Conservation (phyloP, 30 jellyfish, hydroid and myxozoan genomes). For the Aurelia sp. region DNA sequence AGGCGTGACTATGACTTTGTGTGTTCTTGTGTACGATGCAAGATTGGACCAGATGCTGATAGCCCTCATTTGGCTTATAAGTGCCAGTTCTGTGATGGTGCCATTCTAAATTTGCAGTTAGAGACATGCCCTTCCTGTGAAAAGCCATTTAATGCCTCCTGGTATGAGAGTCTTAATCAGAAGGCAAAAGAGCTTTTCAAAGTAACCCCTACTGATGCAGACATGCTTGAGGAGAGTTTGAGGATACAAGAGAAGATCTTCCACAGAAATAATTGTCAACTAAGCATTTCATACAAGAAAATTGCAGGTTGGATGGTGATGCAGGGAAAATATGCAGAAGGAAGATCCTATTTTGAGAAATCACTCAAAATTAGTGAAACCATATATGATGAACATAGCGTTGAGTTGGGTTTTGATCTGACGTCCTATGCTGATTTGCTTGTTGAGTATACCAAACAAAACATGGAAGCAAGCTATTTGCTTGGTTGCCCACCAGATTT, state of each 20-base stretch:
- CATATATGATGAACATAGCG: constrained; percentile 71
- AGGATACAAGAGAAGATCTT: constrained; percentile 47
- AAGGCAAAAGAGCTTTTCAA: not conserved
- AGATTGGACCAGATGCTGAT: constrained; percentile 17
- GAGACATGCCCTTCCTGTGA: constrained; percentile 22
- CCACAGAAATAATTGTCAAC: constrained; percentile 17
- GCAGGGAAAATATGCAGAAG: constrained; percentile 32
- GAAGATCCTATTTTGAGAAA: constrained; percentile 53
- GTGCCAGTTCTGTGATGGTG: constrained; percentile 50
- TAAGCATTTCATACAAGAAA: constrained; percentile 68
- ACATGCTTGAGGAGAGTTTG: constrained; percentile 9
- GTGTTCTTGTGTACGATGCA: constrained; percentile 78
- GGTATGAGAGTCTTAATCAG: constrained; percentile 10
- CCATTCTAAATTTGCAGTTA: not conserved
- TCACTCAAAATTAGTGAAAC: constrained; percentile 44
- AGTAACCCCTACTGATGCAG: too few relatives aligned
- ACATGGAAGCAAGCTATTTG: constrained; percentile 24
- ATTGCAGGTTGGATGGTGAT: constrained; percentile 64
- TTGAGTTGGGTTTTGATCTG: constrained; percentile 76
- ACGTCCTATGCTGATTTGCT: constrained; percentile 72
- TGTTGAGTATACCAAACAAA: constrained; percentile 39
- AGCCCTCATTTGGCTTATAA: not conserved
- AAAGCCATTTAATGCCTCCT: constrained; percentile 20
- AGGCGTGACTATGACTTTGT: constrained; percentile 67
- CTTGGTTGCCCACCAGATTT: constrained; percentile 1